phyloP scores from a whole-genome alignment of 2,797 vertebrate genomes.

The Arnoldichthys spilopterus region DNA sequence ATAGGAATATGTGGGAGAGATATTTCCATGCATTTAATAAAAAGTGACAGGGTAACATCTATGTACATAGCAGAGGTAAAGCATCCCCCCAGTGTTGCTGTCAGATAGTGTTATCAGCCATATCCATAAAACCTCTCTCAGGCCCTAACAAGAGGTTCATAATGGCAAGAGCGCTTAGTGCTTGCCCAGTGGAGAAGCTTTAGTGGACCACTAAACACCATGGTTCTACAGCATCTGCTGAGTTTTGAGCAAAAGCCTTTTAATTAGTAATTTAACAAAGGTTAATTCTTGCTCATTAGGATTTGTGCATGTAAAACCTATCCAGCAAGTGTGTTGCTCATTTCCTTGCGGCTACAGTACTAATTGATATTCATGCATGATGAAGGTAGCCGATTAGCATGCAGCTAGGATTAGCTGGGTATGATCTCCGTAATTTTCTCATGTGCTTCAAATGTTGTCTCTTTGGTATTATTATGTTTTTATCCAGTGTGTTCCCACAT shows the following conservation, averaged over 20 bases:
- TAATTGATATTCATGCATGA: conserved; percentile 13
- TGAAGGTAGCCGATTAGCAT: background rate
- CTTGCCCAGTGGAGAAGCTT: background rate
- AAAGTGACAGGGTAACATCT: no score
- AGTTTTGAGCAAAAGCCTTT: conserved; percentile 19
- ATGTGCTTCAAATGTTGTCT: background rate
- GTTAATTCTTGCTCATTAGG: conserved; percentile 18
- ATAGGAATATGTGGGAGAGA: no score
- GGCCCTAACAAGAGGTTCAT: background rate
- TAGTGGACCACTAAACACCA: background rate
- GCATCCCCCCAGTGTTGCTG: no score
- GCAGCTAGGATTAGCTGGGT: conserved; percentile 5
- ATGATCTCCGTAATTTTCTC: background rate
- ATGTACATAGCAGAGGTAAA: no score
- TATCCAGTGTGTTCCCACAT: no score
- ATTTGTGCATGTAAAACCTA: conserved; percentile 12
- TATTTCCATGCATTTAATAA: no score
- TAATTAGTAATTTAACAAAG: conserved; percentile 12
- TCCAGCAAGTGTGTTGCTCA: background rate
- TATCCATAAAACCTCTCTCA: background rate
- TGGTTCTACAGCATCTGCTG: background rate
- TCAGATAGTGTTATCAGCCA: background rate
- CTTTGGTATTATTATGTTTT: background rate
- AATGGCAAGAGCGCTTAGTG: background rate
- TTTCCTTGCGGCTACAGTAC: conserved; percentile 2